Evolutionary conservation across 2,797 vertebrate species (phyloP).

Genomic region (Mormyrus proboscirostris): DNA sequence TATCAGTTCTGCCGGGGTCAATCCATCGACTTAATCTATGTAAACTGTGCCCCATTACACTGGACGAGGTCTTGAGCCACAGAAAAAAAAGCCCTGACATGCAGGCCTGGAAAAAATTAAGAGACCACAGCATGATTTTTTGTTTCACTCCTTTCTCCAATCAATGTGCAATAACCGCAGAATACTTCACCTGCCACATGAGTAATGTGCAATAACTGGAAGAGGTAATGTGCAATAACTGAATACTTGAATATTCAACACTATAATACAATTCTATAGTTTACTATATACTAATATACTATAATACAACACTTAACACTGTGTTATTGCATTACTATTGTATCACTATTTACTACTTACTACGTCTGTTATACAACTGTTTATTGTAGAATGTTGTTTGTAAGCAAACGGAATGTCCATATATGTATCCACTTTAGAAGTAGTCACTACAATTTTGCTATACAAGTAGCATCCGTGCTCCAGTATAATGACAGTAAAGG

Average conservation of each 20-base stretch:
- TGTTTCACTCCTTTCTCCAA: background rate
- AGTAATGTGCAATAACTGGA: background rate
- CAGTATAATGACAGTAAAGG: background rate
- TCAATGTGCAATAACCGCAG: background rate
- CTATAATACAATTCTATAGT: background rate
- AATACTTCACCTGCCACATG: no score
- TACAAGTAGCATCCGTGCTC: background rate
- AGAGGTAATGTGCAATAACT: background rate
- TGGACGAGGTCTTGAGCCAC: constrained; percentile 47
- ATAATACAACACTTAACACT: background rate
- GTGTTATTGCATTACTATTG: background rate
- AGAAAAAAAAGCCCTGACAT: constrained; percentile 37
- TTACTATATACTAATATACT: background rate
- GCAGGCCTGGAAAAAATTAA: background rate
- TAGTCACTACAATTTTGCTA: background rate
- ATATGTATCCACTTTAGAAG: background rate
- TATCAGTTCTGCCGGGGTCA: background rate
- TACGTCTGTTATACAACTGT: background rate
- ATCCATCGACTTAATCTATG: constrained; percentile 30
- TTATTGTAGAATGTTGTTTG: background rate
- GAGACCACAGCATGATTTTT: background rate
- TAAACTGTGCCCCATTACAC: constrained; percentile 35
- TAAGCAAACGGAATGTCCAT: background rate
- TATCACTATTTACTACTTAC: background rate
- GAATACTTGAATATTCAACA: background rate